Evolutionary conservation across 2,797 vertebrate species (phyloP), one percentile per base, ranked within the genome.

Genomic region (Gymnoscopelus microlampas): DNA sequence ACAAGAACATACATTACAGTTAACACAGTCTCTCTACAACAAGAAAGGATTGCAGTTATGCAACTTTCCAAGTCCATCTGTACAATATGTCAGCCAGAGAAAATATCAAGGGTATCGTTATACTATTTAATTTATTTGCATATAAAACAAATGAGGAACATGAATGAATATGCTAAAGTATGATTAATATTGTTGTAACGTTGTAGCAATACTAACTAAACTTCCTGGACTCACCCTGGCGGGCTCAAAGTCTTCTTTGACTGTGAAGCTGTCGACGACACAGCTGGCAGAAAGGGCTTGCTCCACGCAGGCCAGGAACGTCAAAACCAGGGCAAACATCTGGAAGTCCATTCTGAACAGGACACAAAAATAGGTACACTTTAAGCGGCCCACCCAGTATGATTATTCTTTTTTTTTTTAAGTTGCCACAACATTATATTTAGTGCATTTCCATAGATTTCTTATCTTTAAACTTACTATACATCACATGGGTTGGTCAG

Each of bases 241-340:
- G 1, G 88, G 89, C 66, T 95, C 94, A 74, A 95, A 95, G 78
- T 94, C 87, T 9, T 91, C 85, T 83, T 95, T 95, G 85, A 95
- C 94, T 12, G 83, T 74, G 60, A 95, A 94, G 66, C 90, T 92
- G 44, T 95, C 94, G 77, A 95, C 94, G 44, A 90, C 47, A 56
- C 54, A 63, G 84, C 68, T 85, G 82, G 65, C 55, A 8, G 39
- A 2, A 2, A 49, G 55, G 44, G 44, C 32, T 32, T 50, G 65
- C 65, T 67, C 65, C 12, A 67, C 65, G 10, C 54, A 57, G 55
- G 65, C 54, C 19, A 58, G 65, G n/a, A 67, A 3, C 5, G 32
- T 24, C 65, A 67, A 9, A 76, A 93, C 70, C 64, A 93, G 71
- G 51, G 90, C 53, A 53, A 92, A 91, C 29, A 91, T 89, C n/a